phyloP scores from a whole-genome alignment of 2,113 vertebrate genomes.

The Crypturellus undulatus region DNA sequence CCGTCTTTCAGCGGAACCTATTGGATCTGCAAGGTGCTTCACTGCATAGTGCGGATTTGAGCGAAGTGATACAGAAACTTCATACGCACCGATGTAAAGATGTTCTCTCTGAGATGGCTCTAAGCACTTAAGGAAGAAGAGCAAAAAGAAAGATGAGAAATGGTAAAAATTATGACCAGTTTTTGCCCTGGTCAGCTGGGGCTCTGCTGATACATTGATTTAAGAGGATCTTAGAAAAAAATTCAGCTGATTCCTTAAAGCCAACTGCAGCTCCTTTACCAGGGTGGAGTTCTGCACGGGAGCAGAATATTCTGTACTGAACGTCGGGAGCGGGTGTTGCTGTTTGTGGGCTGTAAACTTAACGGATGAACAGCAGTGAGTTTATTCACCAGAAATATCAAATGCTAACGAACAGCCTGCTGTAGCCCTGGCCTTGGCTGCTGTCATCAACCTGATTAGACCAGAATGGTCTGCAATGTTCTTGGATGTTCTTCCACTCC shows the following conservation, averaged over 20 bases:
- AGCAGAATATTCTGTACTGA: conserved; percentile 36
- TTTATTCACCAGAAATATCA: conserved; percentile 68
- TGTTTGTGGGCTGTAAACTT: conserved; percentile 43
- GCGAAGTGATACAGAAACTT: background rate
- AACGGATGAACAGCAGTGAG: conserved; percentile 48
- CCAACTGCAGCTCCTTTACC: background rate
- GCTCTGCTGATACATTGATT: background rate
- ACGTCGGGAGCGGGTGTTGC: conserved; percentile 12
- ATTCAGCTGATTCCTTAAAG: background rate
- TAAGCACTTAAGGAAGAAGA: background rate
- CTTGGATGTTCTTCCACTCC: conserved; percentile 47
- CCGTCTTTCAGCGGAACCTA: background rate
- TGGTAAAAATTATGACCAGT: background rate
- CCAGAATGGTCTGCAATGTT: conserved; percentile 43
- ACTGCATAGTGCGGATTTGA: accelerated
- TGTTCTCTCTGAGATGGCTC: background rate
- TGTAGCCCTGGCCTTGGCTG: conserved; percentile 52
- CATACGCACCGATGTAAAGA: background rate
- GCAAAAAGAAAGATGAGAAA: background rate
- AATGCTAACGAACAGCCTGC: conserved; percentile 66
- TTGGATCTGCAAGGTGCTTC: background rate
- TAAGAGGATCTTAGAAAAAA: background rate
- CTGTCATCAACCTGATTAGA: conserved; percentile 51
- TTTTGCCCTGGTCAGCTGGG: background rate
- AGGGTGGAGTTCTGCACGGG: background rate